Evolutionary conservation across 2,888 invertebrate genomes (phyloP).

Genomic region (Mechanitis mazaeus): DNA sequence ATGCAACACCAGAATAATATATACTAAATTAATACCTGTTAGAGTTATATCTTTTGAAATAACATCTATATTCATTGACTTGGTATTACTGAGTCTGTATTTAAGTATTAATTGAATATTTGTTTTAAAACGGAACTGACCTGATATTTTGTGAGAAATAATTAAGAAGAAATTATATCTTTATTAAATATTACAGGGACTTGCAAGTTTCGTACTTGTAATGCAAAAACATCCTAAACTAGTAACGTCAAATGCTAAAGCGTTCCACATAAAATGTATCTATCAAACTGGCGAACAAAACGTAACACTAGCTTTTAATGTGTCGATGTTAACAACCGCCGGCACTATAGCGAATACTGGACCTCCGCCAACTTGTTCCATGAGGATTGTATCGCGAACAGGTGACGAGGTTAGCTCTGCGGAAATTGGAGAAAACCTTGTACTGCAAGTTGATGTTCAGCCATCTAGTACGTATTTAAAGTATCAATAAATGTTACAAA

Average conservation of each 20-base stretch:
- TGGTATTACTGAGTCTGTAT: too few relatives aligned
- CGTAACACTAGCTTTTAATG: slow-evolving; percentile 94
- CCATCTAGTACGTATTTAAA: slow-evolving; percentile 78
- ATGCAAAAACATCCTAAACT: slow-evolving; percentile 98
- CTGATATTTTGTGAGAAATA: neutral
- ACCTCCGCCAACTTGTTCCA: slow-evolving; percentile 93
- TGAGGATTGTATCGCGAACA: slow-evolving; percentile 91
- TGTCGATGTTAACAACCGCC: slow-evolving; percentile 95
- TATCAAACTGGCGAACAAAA: slow-evolving; percentile 96
- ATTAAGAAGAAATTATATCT: neutral
- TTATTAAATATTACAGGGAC: slow-evolving; percentile 76
- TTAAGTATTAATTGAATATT: too few relatives aligned
- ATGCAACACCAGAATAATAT: neutral
- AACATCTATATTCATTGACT: too few relatives aligned
- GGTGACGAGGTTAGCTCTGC: slow-evolving; percentile 94
- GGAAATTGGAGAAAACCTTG: slow-evolving; percentile 93
- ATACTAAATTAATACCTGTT: too few relatives aligned
- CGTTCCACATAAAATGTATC: slow-evolving; percentile 96
- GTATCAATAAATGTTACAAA: neutral
- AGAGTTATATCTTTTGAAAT: too few relatives aligned
- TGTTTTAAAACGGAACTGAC: too few relatives aligned
- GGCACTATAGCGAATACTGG: slow-evolving; percentile 97
- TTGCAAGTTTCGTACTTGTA: slow-evolving; percentile 94
- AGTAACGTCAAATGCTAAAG: slow-evolving; percentile 95
- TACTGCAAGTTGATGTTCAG: slow-evolving; percentile 89